Conservation (phyloP, 2,888 invertebrate species). For the Thecophora atra region DNA sequence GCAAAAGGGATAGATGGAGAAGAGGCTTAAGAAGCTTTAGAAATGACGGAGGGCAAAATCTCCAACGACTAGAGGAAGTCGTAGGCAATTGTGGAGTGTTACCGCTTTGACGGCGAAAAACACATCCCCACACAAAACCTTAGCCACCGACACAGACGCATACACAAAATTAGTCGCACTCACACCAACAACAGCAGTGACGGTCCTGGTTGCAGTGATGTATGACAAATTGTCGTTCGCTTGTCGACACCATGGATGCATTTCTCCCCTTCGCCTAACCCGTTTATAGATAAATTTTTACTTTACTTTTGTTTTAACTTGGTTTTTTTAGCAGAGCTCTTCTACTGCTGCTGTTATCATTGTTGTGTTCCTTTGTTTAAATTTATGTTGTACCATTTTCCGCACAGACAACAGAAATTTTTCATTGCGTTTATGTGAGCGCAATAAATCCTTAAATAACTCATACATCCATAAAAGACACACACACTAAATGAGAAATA, state of each 20-base stretch:
- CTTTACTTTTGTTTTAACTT: neutral
- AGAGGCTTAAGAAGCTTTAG: neutral
- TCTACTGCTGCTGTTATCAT: neutral
- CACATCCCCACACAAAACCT: neutral
- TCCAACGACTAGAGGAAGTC: neutral
- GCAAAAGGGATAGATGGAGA: neutral
- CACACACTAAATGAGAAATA: constrained; percentile 1
- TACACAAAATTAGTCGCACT: neutral
- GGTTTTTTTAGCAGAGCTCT: neutral
- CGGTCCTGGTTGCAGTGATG: neutral
- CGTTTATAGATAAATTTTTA: no score
- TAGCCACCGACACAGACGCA: neutral
- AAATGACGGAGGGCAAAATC: neutral
- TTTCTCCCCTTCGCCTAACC: neutral
- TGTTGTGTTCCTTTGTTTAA: constrained; percentile 13
- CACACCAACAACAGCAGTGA: neutral
- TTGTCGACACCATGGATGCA: neutral
- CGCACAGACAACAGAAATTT: constrained; percentile 26
- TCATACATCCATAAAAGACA: constrained; percentile 7
- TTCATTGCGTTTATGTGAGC: constrained; percentile 24
- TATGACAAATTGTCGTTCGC: neutral
- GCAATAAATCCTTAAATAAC: constrained; percentile 21
- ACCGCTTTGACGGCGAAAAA: neutral
- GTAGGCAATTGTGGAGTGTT: constrained; percentile 15
- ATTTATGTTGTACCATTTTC: constrained; percentile 24